These are phyloP conservation scores for Pollicipes pollicipes DNA, from an alignment of 1,140 invertebrate species.

Conservation along the genomic window DNA sequence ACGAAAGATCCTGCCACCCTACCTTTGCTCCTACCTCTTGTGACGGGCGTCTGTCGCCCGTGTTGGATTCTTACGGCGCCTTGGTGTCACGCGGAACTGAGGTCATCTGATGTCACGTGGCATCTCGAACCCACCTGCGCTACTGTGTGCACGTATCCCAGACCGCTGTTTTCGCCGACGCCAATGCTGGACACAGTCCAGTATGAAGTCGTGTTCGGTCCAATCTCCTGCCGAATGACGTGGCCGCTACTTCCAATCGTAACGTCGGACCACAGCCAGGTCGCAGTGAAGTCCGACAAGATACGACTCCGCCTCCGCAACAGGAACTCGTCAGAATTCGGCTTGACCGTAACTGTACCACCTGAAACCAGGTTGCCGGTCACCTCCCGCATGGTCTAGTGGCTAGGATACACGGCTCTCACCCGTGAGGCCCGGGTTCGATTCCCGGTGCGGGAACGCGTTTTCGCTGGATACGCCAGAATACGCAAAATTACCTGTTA, in stretches of 20 bases:
- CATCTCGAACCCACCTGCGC: neutral
- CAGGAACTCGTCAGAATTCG: neutral
- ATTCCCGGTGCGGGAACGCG: constrained; percentile 19
- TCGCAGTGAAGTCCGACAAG: neutral
- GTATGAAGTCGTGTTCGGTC: neutral
- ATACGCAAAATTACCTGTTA: too few species aligned
- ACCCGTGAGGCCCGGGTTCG: constrained; percentile 20
- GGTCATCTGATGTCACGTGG: too few species aligned
- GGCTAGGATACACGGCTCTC: constrained; percentile 21
- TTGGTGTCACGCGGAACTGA: too few species aligned
- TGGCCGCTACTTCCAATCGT: neutral
- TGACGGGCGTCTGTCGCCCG: too few species aligned
- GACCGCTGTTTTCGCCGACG: neutral
- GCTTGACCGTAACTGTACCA: neutral
- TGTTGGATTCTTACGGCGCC: too few species aligned
- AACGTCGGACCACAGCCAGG: neutral
- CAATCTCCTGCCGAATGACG: neutral
- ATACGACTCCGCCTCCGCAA: neutral
- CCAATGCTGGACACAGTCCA: neutral
- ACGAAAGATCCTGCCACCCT: too few species aligned
- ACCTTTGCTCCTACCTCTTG: too few species aligned
- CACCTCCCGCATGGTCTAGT: constrained; percentile 19
- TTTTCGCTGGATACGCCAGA: too few species aligned
- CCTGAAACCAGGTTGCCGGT: neutral
- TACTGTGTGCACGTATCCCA: neutral